Evolutionary conservation across 35 echinoderm and acorn worm species (phyloP), one percentile per base, ranked within the genome.

Genomic region (Heliocidaris tuberculata): DNA sequence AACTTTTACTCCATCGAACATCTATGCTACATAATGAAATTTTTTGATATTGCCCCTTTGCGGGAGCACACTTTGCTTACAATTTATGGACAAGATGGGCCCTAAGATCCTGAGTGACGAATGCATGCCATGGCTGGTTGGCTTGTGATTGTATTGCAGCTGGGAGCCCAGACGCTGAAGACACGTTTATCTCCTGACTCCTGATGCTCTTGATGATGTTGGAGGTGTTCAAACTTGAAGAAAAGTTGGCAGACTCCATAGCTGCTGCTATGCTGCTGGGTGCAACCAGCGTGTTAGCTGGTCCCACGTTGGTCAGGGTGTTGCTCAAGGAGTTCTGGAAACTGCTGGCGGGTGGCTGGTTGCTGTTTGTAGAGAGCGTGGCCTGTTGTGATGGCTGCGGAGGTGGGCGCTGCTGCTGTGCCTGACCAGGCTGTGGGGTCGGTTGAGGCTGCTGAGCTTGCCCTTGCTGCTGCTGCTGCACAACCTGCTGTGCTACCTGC

Each of bases 11-110:
- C 3, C 35, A 42, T 42, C 35, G 35, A 42, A 42, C 35, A 42
- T 42, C 35, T 42, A 42, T 42, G 35, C 35, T 42, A 42, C 35
- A 42, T 42, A 42, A 42, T 42, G 35, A 42, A 42, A n/a, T n/a
- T 42, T 0, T 42, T 42, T 42, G 35, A 42, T 42, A 42, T 3
- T 42, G 35, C 35, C 0, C 35, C 35, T 42, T 42, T 42, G 35
- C 3, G 35, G 35, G 35, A 42, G 35, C 35, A 42, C 35, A 3
- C 35, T 89, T 12, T 89, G 96, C 98, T 99, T 94, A 99, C 98
- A 99, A 91, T 94, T 99, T 99, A 95, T 97, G 95, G n/a, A 99
- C 97, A 60, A 99, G 96, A 93, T 99, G 98, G 91, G 95, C 96
- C 16, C 98, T 94, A 56, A 99, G 88, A 97, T 99, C 98, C 94